A percentile compares a stretch with the other conserved stretches of the same genome.
These are phyloP conservation scores for Agapostemon virescens DNA, from an alignment of 2,888 invertebrate genomes.

Conservation along the genomic window DNA sequence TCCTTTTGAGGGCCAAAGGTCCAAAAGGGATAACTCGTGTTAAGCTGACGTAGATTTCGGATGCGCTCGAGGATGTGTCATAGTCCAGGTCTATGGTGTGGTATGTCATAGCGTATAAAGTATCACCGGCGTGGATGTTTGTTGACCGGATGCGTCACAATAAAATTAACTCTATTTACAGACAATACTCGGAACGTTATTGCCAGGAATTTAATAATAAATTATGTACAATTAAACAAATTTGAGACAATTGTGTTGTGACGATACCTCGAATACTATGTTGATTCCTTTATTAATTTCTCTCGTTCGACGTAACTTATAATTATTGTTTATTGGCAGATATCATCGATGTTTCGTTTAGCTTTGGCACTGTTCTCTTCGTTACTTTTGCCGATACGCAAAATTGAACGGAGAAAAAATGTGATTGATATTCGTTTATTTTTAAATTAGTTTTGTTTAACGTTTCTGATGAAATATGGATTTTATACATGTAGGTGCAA, in stretches of 20 bases:
- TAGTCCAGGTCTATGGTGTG: too few species aligned
- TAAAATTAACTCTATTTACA: not conserved
- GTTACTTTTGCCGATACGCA: not conserved
- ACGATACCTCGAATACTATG: not conserved
- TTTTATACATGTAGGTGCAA: not conserved
- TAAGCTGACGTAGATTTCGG: too few species aligned
- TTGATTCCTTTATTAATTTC: not conserved
- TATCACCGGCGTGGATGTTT: too few species aligned
- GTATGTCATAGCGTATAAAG: too few species aligned
- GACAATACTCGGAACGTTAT: not conserved
- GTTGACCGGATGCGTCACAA: too few species aligned
- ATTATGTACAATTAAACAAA: not conserved
- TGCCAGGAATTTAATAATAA: not conserved
- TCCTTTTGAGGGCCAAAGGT: too few species aligned
- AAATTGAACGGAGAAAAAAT: not conserved
- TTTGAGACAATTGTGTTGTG: not conserved
- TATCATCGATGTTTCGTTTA: not conserved
- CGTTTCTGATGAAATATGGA: not conserved
- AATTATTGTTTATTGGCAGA: too few species aligned
- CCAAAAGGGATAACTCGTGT: too few species aligned
- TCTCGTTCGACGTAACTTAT: too few species aligned
- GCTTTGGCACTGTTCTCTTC: not conserved
- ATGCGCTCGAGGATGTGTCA: too few species aligned
- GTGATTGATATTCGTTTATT: too few species aligned
- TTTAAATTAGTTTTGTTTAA: not conserved